These are phyloP conservation scores for Cuniculus paca DNA, from an alignment of 2,797 vertebrate genomes.

Conservation along the genomic window DNA sequence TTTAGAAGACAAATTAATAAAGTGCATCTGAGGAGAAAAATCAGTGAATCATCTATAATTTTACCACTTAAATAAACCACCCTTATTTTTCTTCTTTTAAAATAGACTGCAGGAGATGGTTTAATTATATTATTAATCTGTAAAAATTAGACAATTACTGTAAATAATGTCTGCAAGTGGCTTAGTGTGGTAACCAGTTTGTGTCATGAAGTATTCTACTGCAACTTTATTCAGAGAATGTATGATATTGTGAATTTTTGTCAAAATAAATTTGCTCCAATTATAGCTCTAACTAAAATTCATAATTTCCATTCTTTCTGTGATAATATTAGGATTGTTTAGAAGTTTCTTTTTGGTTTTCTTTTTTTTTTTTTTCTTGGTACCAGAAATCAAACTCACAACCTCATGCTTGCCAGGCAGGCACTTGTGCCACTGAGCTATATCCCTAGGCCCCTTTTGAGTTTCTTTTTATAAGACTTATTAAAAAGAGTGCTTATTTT, in stretches of 20 bases:
- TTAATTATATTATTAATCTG: slow-evolving; percentile 10
- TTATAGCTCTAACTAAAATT: not conserved
- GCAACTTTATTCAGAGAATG: not conserved
- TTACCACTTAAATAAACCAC: not conserved
- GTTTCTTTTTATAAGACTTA: not conserved
- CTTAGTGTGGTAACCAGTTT: not conserved
- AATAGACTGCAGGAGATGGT: not conserved
- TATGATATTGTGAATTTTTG: not conserved
- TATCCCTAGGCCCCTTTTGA: not conserved
- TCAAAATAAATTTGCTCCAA: not conserved
- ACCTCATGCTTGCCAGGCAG: too few species aligned
- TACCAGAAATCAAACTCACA: too few species aligned
- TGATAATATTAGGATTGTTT: not conserved
- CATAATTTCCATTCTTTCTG: not conserved
- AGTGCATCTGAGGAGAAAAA: not conserved
- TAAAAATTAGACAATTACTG: not conserved
- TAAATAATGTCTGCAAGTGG: not conserved
- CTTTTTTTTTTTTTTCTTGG: not conserved
- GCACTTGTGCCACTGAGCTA: too few species aligned
- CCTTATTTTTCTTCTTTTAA: not conserved
- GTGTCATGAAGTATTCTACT: not conserved
- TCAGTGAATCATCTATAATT: not conserved
- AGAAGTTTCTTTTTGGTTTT: not conserved
- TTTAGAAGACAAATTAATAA: not conserved
- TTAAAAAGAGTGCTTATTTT: slow-evolving; percentile 1